These are phyloP conservation scores for Ischnus inquisitorius DNA, from an alignment of 2,888 invertebrate species.

Conservation along the genomic window DNA sequence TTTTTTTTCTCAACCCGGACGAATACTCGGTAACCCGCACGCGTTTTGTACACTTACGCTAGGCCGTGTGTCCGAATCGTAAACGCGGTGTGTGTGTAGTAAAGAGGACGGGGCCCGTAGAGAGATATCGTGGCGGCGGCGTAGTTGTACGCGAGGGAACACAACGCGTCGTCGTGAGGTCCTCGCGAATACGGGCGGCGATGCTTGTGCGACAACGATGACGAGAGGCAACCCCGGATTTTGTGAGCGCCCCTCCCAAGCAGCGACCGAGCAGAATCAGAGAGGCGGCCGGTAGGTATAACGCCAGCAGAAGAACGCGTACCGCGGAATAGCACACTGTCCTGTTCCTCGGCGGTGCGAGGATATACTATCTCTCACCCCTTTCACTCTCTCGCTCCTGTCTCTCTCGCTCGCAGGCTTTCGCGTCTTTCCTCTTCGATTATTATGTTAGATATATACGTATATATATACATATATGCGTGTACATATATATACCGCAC, in stretches of 20 bases:
- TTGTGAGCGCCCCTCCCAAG: conserved; percentile 47
- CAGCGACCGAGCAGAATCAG: conserved; percentile 23
- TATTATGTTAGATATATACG: background rate
- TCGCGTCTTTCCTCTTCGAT: conserved; percentile 10
- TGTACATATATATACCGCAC: background rate
- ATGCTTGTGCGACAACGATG: conserved; percentile 18
- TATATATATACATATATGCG: background rate
- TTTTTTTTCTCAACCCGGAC: conserved; percentile 14
- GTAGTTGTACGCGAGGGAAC: conserved; percentile 16
- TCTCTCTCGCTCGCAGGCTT: background rate
- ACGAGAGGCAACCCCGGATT: conserved; percentile 35
- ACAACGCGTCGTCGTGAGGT: conserved; percentile 33
- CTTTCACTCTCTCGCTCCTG: background rate
- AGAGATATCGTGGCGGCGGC: conserved; percentile 30
- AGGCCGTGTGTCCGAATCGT: conserved; percentile 2
- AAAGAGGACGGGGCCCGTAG: conserved; percentile 35
- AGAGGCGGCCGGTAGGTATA: conserved; percentile 6
- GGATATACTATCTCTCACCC: conserved; percentile 1
- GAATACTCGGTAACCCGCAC: conserved; percentile 11
- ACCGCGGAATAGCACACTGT: background rate
- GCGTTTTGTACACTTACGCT: background rate
- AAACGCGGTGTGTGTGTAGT: background rate
- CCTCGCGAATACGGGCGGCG: conserved; percentile 60
- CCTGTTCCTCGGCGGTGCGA: background rate
- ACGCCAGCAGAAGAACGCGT: conserved; percentile 25